phyloP scores from a whole-genome alignment of 35 echinoderm and acorn worm species.

The Chiridota heheva region DNA sequence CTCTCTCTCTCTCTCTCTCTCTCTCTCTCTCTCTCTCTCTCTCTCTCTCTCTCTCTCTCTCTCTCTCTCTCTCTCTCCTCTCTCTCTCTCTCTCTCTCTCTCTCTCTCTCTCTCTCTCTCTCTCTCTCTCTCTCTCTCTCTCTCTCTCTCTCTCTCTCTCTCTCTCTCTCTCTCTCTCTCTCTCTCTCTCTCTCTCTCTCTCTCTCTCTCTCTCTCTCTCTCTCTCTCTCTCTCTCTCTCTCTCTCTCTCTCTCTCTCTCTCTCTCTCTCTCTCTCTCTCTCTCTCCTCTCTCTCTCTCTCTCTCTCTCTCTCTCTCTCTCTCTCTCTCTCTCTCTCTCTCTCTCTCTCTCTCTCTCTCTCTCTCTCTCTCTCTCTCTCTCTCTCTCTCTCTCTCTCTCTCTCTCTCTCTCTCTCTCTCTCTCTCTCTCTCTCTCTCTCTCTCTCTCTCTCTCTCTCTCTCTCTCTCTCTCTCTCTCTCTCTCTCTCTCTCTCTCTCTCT shows the following conservation, averaged over 20 bases:
- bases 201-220: slow-evolving; percentile 49
- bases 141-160: slow-evolving; percentile 49
- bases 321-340: slow-evolving; percentile 49
- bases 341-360: slow-evolving; percentile 46
- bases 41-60: slow-evolving; percentile 9
- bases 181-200: slow-evolving; percentile 49
- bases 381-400: slow-evolving; percentile 49
- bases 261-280: slow-evolving; percentile 49
- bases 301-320: slow-evolving; percentile 49
- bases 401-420: slow-evolving; percentile 49
- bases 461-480: slow-evolving; percentile 49
- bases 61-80: slow-evolving; percentile 23
- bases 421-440: slow-evolving; percentile 49
- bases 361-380: slow-evolving; percentile 47
- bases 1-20: slow-evolving; percentile 41
- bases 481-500: slow-evolving; percentile 49
- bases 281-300: slow-evolving; percentile 49
- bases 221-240: slow-evolving; percentile 49
- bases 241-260: slow-evolving; percentile 49
- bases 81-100: slow-evolving; percentile 33
- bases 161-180: slow-evolving; percentile 49
- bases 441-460: slow-evolving; percentile 49
- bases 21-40: slow-evolving; percentile 49
- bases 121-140: slow-evolving; percentile 43
- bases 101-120: slow-evolving; percentile 33